Evolutionary conservation across 2,888 invertebrate species (phyloP), one percentile per base, ranked within the genome.

Genomic region (Cepaea hortensis): DNA sequence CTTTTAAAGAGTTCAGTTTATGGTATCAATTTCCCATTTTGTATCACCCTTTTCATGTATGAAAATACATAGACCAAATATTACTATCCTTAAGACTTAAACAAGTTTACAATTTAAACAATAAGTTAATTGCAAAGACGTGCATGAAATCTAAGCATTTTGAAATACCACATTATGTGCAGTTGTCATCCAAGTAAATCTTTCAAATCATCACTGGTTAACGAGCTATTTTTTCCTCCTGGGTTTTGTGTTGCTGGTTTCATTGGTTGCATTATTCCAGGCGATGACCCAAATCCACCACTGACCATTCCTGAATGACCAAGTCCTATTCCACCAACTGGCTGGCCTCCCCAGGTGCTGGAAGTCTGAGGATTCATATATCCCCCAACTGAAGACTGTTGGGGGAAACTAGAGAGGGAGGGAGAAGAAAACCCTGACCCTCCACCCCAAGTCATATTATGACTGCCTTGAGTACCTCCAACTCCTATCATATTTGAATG

Each of bases 121-220:
- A 55, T 55, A 55, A 55, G 6, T 55, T 55, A 55, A 55, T 11
- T 55, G 55, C 55, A 55, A 11, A 55, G 55, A 55, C 6, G 55
- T 11, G 55, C 55, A 55, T 55, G 55, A 55, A 55, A 6, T 55
- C 55, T 55, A 55, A 9, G 55, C 55, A 55, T 55, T 55, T 55
- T 55, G 55, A 55, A 55, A 11, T 11, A 55, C 55, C 55, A 55
- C 55, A 55, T 55, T 11, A 55, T 55, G 11, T 55, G 55, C 55
- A 55, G 55, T 9, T 15, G 50, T 81, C 65, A 85, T 18, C 86
- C 86, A 20, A 86, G 82, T 15, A 86, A 82, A 70, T 86, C 86
- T 68, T 86, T 86, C 23, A 86, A 35, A n/a, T 86, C 86, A 76
- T 86, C 82, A 50, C 68, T 86, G 46, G 86, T 85, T 79, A 85